Evolutionary conservation across 2,888 invertebrate species (phyloP).

Genomic region (Napeogenes inachia): DNA sequence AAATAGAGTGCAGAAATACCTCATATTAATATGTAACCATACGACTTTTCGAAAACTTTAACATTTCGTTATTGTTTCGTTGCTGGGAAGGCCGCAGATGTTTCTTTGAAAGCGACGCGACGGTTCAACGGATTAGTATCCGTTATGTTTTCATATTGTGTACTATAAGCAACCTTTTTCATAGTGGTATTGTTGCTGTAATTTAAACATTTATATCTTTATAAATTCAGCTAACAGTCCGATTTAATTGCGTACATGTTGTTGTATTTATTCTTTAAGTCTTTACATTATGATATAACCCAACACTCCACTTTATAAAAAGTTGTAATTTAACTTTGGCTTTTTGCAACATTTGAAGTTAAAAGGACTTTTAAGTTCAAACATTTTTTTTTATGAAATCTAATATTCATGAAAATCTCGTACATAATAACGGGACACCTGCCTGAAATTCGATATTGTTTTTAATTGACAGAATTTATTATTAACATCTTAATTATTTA

Average conservation of each 20-base stretch:
- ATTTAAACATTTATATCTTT: neutral
- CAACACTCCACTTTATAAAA: too few relatives aligned
- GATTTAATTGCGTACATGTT: neutral
- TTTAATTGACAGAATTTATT: too few relatives aligned
- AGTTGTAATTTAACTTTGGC: too few relatives aligned
- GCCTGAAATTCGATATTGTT: too few relatives aligned
- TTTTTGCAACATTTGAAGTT: too few relatives aligned
- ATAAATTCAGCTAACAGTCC: neutral
- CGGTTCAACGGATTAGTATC: slow-evolving; percentile 72
- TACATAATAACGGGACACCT: too few relatives aligned
- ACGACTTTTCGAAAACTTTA: slow-evolving; percentile 66
- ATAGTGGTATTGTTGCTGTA: neutral
- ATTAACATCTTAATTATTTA: too few relatives aligned
- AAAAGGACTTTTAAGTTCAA: too few relatives aligned
- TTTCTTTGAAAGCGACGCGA: slow-evolving; percentile 48
- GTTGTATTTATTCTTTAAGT: too few relatives aligned
- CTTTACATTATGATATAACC: too few relatives aligned
- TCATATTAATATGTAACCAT: slow-evolving; percentile 66
- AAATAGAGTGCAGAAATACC: slow-evolving; percentile 39
- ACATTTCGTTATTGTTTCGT: slow-evolving; percentile 74
- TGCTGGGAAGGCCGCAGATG: slow-evolving; percentile 63
- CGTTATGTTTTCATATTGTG: slow-evolving; percentile 54
- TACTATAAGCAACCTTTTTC: neutral
- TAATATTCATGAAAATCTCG: too few relatives aligned
- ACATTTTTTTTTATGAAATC: too few relatives aligned